Evolutionary conservation across 2,797 vertebrate genomes (phyloP), one percentile per base, ranked within the genome.

Genomic region (Siniperca scherzeri): DNA sequence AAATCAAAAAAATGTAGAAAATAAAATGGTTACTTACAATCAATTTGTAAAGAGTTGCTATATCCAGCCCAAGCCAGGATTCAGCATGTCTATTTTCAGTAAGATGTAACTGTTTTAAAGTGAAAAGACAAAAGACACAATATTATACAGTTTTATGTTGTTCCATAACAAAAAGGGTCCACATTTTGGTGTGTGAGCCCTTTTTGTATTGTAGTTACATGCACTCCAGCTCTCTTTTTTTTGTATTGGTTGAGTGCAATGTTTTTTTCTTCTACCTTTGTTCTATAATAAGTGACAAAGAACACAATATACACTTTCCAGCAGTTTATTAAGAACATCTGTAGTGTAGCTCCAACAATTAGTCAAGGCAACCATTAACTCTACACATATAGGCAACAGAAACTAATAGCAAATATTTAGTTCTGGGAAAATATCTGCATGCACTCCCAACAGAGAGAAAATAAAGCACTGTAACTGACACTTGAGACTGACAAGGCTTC

Each of bases 281-380:
- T 50, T 53, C 13, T 36, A 16, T 10, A 77, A 74, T 50, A 68
- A 86, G 1, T 1, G 40, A 87, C 42, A 61, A 60, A 0, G 0
- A 71, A 50, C 50, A 84, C 48, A 66, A 9, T 5, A 55, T 11
- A 46, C 36, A 73, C 17, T 73, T 87, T 83, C 76, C 75, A 90
- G 84, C 78, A 79, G 67, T 96, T 96, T 96, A 96, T 96, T 96
- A 77, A 78, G 72, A 88, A 83, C 80, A 87, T 91, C 67, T 88
- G 86, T 88, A 84, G 89, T 90, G 92, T 87, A 92, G 87, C 82
- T 90, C 88, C 71, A 85, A 92, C 90, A 95, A 88, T 76, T 83
- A 88, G 87, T 91, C 82, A 91, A 91, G 85, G 86, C 90, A 93
- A 87, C 85, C 65, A 77, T 85, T 73, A 88, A 82, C 38, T 87